Evolutionary conservation across 2,888 invertebrate genomes (phyloP), one percentile per base, ranked within the genome.

Genomic region (Hyppa rectilinea): DNA sequence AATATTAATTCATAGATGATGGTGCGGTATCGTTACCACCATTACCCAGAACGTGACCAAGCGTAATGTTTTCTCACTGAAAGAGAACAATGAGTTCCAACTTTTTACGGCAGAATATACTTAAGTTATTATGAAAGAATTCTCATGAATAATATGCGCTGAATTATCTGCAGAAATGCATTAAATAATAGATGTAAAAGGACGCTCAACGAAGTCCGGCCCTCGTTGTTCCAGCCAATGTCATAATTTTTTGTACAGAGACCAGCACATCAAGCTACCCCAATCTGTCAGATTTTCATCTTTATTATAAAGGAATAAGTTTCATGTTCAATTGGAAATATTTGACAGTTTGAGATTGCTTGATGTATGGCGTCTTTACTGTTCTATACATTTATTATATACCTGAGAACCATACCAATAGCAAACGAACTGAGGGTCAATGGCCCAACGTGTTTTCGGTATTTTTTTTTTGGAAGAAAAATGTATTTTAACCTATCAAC

Each of bases 1-100:
- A 17, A 49, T 26, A 40, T 47, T 26, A 71, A 58, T 58, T 58
- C 49, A 45, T 17, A 34, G 23, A 50, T 40, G 23, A 17, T 14
- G n/a, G 45, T 17, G 58, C 7, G 7, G 40, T 43, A 23, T 9
- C 23, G 29, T 17, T 17, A 2, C 20, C 17, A 2, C 61, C 29
- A 38, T 61, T 61, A 45, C 52, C 20, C 12, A 23, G 36, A 45
- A 71, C 73, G 70, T 71, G 70, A 52, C 70, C 20, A 36, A 20
- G 72, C 75, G 14, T 73, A 73, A 73, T 72, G 7, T 53, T 7
- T 4, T 12, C 36, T 45, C 29, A 29, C 12, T 26, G 23, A 3
- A 52, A 61, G 12, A 49, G 20, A n/a, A 34, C 23, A 6, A 43
- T 12, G 34, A 36, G 4, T 14, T 23, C 5, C 34, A 23, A 43